A percentile compares a stretch with the other conserved stretches of the same genome.
Evolutionary conservation across 2,797 vertebrate genomes (phyloP).

Genomic region (Hoplostethus mediterraneus): DNA sequence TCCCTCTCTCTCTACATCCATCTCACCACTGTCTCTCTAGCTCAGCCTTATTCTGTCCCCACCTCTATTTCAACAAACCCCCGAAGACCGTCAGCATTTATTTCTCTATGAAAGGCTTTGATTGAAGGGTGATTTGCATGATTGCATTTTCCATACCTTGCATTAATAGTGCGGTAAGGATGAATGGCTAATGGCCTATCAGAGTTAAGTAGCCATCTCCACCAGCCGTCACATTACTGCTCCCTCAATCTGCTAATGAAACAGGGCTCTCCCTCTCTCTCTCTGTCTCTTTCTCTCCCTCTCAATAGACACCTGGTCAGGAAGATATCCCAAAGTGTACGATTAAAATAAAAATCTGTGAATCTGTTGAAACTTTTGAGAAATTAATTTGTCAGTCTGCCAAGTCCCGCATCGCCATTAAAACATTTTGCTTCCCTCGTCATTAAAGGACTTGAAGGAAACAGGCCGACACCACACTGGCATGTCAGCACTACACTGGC

Average conservation of each 20-base stretch:
- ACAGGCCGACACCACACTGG: background rate
- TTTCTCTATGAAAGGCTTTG: slow-evolving; percentile 75
- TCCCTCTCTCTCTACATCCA: background rate
- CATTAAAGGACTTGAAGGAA: background rate
- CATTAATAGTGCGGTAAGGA: slow-evolving; percentile 74
- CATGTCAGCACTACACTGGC: background rate
- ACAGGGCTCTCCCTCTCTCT: slow-evolving; percentile 52
- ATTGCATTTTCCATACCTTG: slow-evolving; percentile 81
- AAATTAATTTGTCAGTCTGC: background rate
- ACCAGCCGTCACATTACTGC: slow-evolving; percentile 72
- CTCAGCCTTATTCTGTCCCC: slow-evolving; percentile 38
- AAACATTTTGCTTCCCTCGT: background rate
- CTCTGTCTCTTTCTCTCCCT: slow-evolving; percentile 7
- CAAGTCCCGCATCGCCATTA: background rate
- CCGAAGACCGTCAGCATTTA: slow-evolving; percentile 70
- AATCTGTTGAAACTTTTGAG: background rate
- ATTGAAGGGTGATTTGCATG: slow-evolving; percentile 82
- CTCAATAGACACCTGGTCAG: slow-evolving; percentile 32
- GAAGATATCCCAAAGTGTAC: slow-evolving; percentile 15
- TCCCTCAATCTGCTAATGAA: slow-evolving; percentile 78
- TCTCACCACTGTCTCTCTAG: background rate
- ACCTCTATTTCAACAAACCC: slow-evolving; percentile 13
- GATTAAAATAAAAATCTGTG: slow-evolving; percentile 14
- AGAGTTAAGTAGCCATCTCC: slow-evolving; percentile 80
- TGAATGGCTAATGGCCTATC: slow-evolving; percentile 81